Evolutionary conservation across 2,888 invertebrate species (phyloP).

Genomic region (Patella pellucida): DNA sequence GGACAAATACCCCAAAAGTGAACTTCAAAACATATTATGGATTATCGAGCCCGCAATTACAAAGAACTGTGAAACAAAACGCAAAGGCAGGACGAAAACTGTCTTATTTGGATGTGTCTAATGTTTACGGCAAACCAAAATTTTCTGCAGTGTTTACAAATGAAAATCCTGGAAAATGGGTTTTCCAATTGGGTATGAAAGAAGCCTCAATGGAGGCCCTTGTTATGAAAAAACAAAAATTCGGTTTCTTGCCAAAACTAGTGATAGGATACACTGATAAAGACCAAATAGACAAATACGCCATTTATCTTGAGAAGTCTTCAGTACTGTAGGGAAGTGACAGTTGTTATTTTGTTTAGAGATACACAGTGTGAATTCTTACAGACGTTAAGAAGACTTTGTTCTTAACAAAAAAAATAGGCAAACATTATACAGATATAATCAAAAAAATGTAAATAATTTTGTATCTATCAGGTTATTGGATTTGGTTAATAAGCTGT

Average conservation of each 20-base stretch:
- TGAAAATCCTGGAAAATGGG: slow-evolving; percentile 45
- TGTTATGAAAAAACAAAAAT: slow-evolving; percentile 43
- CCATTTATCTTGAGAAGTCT: slow-evolving; percentile 44
- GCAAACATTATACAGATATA: too few species aligned
- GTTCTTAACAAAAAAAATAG: too few species aligned
- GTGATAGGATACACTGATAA: slow-evolving; percentile 54
- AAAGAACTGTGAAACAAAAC: slow-evolving; percentile 45
- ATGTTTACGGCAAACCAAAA: slow-evolving; percentile 50
- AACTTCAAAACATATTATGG: slow-evolving; percentile 53
- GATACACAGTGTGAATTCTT: too few species aligned
- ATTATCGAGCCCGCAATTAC: slow-evolving; percentile 44
- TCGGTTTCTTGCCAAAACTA: slow-evolving; percentile 53
- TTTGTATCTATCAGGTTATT: too few species aligned
- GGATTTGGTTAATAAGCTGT: too few species aligned
- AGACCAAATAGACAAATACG: slow-evolving; percentile 38
- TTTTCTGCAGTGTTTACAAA: slow-evolving; percentile 64
- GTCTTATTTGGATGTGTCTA: slow-evolving; percentile 57
- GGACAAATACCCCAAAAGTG: slow-evolving; percentile 35
- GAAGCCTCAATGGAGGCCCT: slow-evolving; percentile 40
- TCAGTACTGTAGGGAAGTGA: background rate
- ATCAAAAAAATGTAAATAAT: too few species aligned
- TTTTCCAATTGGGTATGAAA: slow-evolving; percentile 49
- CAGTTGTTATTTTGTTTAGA: too few species aligned
- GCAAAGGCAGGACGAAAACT: slow-evolving; percentile 46
- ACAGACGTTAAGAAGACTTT: too few species aligned